These are phyloP conservation scores for Homarus americanus DNA, from an alignment of 1,140 invertebrate species.

Conservation along the genomic window DNA sequence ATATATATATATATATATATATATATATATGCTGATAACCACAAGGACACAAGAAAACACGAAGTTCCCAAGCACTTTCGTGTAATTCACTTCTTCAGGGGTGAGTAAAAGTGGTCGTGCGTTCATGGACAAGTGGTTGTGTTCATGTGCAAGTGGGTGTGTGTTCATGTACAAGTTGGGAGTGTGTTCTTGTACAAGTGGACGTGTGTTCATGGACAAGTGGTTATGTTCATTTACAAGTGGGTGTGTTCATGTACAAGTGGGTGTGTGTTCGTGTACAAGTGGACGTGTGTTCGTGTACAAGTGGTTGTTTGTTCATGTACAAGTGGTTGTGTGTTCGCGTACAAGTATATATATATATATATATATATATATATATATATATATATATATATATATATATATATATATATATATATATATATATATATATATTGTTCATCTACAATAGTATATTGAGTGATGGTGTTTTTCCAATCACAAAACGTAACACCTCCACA, in stretches of 20 bases:
- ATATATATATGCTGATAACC: slow-evolving; percentile 23
- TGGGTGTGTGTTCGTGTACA: not conserved
- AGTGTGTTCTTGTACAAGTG: no score
- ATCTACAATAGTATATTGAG: slow-evolving; percentile 25
- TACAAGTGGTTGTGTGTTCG: slow-evolving; percentile 4
- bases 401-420: slow-evolving; percentile 7
- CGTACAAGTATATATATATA: not conserved
- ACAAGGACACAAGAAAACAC: no score
- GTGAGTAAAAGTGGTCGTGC: no score
- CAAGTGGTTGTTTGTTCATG: not conserved
- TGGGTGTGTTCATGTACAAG: not conserved
- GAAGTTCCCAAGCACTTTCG: no score
- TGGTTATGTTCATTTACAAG: no score
- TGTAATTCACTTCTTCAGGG: no score
- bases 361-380: not conserved
- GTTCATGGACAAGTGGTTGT: no score
- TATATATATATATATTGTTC: slow-evolving; percentile 18
- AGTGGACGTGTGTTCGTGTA: not conserved
- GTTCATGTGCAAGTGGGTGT: no score
- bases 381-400: slow-evolving; percentile 24
- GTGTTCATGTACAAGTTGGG: no score
- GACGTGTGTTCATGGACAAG: no score
- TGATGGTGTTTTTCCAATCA: no score
- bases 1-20: slow-evolving; percentile 26
- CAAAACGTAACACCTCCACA: no score